Evolutionary conservation across 2,113 vertebrate species (phyloP), one percentile per base, ranked within the genome.

Genomic region (Sitta europaea): DNA sequence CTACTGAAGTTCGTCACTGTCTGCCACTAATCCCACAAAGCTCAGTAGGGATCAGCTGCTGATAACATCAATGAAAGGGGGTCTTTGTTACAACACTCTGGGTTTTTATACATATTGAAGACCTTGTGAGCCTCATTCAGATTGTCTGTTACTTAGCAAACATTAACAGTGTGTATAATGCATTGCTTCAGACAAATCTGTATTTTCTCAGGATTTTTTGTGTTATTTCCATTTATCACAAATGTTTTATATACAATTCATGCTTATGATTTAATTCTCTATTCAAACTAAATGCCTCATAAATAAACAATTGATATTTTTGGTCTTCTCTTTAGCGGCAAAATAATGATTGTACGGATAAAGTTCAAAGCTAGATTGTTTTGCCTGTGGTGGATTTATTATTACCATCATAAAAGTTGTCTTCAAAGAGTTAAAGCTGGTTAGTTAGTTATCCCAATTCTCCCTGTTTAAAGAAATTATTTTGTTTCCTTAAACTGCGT

Each of bases 11-110:
- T 94, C 51, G 72, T 94, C 95, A 92, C 94, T 95, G 94, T 90
- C 95, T 97, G 86, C 77, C 57, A 86, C 92, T 94, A 85, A 96
- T 93, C 77, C 90, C 67, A 77, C 81, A 93, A 88, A 95, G 94
- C 92, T 82, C 33, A 54, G 83, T 54, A 79, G 85, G 92, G 95
- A 95, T 96, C 93, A 94, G 84, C 90, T 91, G 81, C 87, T 76
- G 89, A 61, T 90, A 95, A 82, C 62, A 88, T 16, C 45, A 82
- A 3, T 90, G 93, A 95, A 94, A 96, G 71, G 57, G 36, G 71
- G 87, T 79, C 92, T 96, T 95, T 94, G 91, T 94, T 87, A 53
- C 10, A 82, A 82, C 47, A 45, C 58, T 54, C 80, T 42, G 54
- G 5, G 5, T 57, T 92, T 96, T 84, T 68, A 70, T 66, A 76